Evolutionary conservation across 2,797 vertebrate genomes (phyloP), one percentile per base, ranked within the genome.

Genomic region (Eupleurogrammus muticus): DNA sequence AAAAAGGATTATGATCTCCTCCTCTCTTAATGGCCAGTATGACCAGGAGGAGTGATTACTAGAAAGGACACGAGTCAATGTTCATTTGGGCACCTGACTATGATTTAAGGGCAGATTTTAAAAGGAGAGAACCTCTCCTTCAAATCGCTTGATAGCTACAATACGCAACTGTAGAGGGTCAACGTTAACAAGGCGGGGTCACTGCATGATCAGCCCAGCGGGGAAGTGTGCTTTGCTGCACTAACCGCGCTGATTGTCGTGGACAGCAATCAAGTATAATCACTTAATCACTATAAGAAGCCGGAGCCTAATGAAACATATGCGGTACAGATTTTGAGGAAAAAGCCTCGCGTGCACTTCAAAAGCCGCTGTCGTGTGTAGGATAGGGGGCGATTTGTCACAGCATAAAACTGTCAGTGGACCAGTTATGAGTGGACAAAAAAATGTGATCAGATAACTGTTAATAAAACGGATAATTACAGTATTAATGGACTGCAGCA

Each of bases 391-490:
- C 32, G 44, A 59, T 20, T 28, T 36, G 51, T 73, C 74, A 70
- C 21, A 24, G 46, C 35, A 65, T 32, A 64, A 81, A 66, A 73
- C 57, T 64, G 70, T 52, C n/a, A 40, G 42, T 12, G 11, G 68
- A 56, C 20, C 61, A 51, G 20, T 73, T 52, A 47, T 36, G 56
- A 71, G 21, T 24, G 53, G 62, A 77, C 54, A n/a, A 73, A 21
- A 38, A 68, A 46, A 59, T 59, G 52, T 49, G 49, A 79, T 75
- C 64, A 79, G 70, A 77, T 83, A 73, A 80, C 73, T 51, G 56
- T 67, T 87, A 75, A 80, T 84, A 80, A 79, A 81, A 77, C 54
- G 51, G 32, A 65, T 81, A 68, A 86, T 87, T 72, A 80, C 28
- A 79, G 70, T 67, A 77, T 75, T 86, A 88, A 89, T 83, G 66